Base-by-base conservation (phyloP, 2,113 vertebrate species). In the Scartelaos histophorus region DNA sequence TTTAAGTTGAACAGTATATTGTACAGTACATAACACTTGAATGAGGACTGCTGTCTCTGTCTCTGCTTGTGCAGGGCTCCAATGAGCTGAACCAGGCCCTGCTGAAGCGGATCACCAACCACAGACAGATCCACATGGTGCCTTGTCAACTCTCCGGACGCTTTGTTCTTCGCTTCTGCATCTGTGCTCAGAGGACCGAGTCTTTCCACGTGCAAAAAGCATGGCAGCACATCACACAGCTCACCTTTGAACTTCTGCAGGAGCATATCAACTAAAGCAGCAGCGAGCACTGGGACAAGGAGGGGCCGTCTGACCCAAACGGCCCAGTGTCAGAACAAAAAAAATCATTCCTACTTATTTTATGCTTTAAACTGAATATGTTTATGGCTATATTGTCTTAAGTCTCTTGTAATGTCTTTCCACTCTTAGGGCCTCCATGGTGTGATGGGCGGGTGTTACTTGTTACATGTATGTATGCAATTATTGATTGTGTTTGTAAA, bases 61-160 rank as follows among this genome's bases (percentile, higher is more conserved):
- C 7, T 35, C 7, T 15, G 9, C n/a, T n/a, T 43, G 12, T 19
- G 64, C 45, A 92, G 91, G 97, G 96, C 22, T 91, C 96, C 65
- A 96, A 98, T 70, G 89, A 94, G 73, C 78, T 95, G 82, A 99
- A 95, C 0, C 88, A 98, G 89, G 82, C 78, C 1, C 92, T 99
- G 82, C 94, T 99, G 75, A 93, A 96, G 84, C 94, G 71, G 70
- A 96, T 99, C 84, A 96, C 94, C 25, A 73, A 80, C 0, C 78
- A 86, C 87, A 93, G 87, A 79, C 95, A 93, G 88, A 98, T 99
- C 84, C 96, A 99, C 84, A 87, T 99, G 84, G 97, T 99, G 0
- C 97, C 97, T 0, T 97, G 95, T 62, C 89, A 92, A 82, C 93
- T 98, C 77, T 88, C 89, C 3, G 95, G 89, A 61, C 87, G 71